Evolutionary conservation across 2,797 vertebrate genomes (phyloP).

Genomic region (Aselliscus stoliczkanus): DNA sequence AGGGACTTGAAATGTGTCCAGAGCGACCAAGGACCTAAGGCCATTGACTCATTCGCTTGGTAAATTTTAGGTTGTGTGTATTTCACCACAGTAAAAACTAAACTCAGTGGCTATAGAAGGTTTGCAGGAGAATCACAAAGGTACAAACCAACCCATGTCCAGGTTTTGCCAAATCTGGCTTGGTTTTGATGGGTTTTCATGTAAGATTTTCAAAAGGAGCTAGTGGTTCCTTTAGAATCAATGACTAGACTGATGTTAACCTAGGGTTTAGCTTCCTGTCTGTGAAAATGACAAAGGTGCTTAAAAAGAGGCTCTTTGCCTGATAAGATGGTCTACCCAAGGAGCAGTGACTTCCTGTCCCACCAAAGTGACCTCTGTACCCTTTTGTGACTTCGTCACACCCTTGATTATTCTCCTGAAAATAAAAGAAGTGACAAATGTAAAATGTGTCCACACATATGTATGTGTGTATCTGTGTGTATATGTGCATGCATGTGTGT

Average conservation of each 20-base stretch:
- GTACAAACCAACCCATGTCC: neutral
- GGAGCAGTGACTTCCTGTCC: accelerated
- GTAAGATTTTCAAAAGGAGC: neutral
- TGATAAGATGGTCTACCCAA: too few species aligned
- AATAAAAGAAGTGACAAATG: neutral
- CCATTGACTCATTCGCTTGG: neutral
- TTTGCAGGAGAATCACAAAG: neutral
- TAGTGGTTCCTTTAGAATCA: neutral
- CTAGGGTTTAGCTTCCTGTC: neutral
- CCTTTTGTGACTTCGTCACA: too few species aligned
- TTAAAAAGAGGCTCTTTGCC: neutral
- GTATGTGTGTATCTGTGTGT: neutral
- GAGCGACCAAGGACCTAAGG: too few species aligned
- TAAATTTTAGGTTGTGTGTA: neutral
- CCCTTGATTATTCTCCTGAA: neutral
- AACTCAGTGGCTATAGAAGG: neutral
- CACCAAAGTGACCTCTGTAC: neutral
- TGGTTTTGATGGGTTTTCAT: neutral
- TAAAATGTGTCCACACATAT: accelerated
- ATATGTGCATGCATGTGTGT: neutral
- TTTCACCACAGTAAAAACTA: neutral
- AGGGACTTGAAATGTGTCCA: neutral
- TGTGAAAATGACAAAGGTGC: neutral
- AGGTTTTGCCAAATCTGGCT: neutral
- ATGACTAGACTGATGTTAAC: accelerated